Percentiles rank a stretch among this genome's conserved stretches.
Conservation (phyloP, 2,888 invertebrate genomes). For the Tinea pellionella region DNA sequence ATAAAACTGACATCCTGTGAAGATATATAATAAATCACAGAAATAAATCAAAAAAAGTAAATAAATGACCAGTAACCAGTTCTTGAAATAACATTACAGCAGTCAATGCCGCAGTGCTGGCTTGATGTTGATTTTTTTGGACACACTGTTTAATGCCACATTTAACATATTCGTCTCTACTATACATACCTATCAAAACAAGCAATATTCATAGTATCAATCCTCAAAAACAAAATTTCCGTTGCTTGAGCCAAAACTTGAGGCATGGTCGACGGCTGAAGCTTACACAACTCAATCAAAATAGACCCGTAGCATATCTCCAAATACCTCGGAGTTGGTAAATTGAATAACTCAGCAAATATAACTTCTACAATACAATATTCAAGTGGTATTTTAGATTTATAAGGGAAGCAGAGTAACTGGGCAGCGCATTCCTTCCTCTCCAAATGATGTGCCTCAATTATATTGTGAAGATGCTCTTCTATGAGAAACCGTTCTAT, state of each 20-base stretch:
- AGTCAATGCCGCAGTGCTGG: no score
- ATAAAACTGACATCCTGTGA: no score
- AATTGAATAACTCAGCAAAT: constrained; percentile 92
- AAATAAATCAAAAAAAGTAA: no score
- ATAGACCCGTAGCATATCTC: constrained; percentile 96
- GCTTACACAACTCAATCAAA: constrained; percentile 95
- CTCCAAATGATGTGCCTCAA: constrained; percentile 88
- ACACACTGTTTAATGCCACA: no score
- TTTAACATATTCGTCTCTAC: no score
- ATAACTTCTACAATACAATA: constrained; percentile 98
- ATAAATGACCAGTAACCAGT: no score
- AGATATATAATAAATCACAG: no score
- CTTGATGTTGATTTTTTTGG: no score
- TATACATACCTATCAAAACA: constrained; percentile 86
- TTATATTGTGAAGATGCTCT: constrained; percentile 94
- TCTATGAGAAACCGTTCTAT: constrained; percentile 98
- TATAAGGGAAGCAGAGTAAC: constrained; percentile 91
- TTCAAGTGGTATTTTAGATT: constrained; percentile 94
- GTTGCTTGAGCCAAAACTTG: constrained; percentile 98
- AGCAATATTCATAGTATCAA: constrained; percentile 96
- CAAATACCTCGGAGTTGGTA: constrained; percentile 89
- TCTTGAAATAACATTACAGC: no score
- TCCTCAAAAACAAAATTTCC: constrained; percentile 94
- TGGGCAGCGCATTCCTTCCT: constrained; percentile 96
- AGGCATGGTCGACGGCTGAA: constrained; percentile 97